Percentiles rank a stretch among this genome's conserved stretches.
Evolutionary conservation across 2,888 invertebrate genomes (phyloP).

Genomic region (Cylloceria caligata): DNA sequence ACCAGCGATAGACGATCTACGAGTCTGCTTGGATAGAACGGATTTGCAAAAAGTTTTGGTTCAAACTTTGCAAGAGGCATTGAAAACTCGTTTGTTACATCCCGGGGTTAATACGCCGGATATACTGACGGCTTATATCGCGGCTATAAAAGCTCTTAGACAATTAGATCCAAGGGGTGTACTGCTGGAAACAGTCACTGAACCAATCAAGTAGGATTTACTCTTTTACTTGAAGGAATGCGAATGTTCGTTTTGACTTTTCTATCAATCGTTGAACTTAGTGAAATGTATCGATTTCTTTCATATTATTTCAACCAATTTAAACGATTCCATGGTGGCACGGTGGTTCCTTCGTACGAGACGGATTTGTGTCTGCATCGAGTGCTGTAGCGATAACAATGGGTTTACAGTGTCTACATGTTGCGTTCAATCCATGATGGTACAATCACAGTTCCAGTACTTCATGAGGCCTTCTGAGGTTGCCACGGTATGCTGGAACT

Average conservation of each 20-base stretch:
- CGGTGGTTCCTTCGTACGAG: no score
- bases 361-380: no score
- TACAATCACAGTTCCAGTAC: no score
- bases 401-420: no score
- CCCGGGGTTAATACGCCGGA: slow-evolving; percentile 98
- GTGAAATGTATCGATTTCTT: background rate
- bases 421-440: no score
- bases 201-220: slow-evolving; percentile 89
- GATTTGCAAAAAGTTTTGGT: slow-evolving; percentile 92
- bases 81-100: slow-evolving; percentile 95
- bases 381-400: no score
- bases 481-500: no score
- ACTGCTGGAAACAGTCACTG: slow-evolving; percentile 96
- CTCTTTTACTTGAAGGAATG: no score
- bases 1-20: slow-evolving; percentile 95
- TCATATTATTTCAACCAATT: background rate
- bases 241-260: no score
- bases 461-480: no score
- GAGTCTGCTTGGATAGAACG: slow-evolving; percentile 93
- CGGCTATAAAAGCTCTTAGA: slow-evolving; percentile 96
- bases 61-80: slow-evolving; percentile 91
- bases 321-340: no score
- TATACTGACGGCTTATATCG: slow-evolving; percentile 97
- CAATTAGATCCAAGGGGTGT: slow-evolving; percentile 97
- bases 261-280: no score